A percentile compares a stretch with the other conserved stretches of the same genome.
phyloP scores from a whole-genome alignment of 2,113 vertebrate species.

The Argyrosomus japonicus region DNA sequence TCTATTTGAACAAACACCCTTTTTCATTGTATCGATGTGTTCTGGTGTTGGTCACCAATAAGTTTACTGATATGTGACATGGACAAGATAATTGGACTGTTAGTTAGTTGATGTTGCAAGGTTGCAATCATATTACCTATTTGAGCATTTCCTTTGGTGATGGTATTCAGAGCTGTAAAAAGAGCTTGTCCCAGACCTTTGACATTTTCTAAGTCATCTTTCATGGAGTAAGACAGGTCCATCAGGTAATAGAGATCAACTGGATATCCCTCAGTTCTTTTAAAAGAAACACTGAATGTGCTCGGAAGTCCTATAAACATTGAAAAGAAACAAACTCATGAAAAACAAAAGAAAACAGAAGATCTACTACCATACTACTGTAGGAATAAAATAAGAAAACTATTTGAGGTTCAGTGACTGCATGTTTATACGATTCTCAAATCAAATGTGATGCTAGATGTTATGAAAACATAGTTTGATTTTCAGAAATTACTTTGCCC shows the following conservation, averaged over 20 bases:
- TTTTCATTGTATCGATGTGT: not conserved
- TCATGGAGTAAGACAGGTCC: conserved; percentile 98
- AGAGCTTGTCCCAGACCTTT: conserved; percentile 90
- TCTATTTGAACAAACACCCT: not conserved
- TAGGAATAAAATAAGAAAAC: too few relatives aligned
- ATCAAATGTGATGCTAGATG: not conserved
- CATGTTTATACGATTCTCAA: not conserved
- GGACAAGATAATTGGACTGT: not conserved
- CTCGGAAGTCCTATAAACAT: conserved; percentile 81
- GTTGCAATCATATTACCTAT: conserved; percentile 85
- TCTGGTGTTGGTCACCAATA: not conserved
- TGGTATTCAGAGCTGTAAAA: conserved; percentile 83
- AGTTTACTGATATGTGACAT: not conserved
- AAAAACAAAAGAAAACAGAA: not conserved
- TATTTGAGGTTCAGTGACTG: not conserved
- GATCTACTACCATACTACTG: too few relatives aligned
- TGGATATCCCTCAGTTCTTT: conserved; percentile 90
- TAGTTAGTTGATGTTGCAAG: not conserved
- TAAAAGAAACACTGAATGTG: conserved; percentile 86
- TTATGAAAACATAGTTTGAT: not conserved
- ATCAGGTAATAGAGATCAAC: conserved; percentile 99
- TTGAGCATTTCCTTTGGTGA: conserved; percentile 84
- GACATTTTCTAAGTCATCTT: conserved; percentile 91
- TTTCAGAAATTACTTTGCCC: not conserved
- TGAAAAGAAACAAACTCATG: conserved; percentile 1